Evolutionary conservation across 2,797 vertebrate genomes (phyloP), one percentile per base, ranked within the genome.

Genomic region (Enteromius viviparus): DNA sequence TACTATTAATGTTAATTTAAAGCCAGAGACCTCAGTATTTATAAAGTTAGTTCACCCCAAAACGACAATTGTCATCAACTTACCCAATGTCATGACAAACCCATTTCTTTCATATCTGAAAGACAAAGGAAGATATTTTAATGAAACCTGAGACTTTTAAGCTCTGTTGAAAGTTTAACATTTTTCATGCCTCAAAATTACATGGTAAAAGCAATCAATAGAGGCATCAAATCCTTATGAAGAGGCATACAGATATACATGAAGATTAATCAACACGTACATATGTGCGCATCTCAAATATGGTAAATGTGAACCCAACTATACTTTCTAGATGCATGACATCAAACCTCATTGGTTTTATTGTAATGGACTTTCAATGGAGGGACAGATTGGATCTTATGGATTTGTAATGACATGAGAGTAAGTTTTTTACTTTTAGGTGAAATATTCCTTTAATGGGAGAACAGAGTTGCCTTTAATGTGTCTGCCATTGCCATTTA

Each of bases 1-100:
- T 72, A 68, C 64, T 68, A 66, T 53, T 53, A 71, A 10, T 45
- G 10, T 47, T 47, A 3, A 34, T 4, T 32, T 62, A n/a, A 45
- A 42, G 79, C 66, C 19, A 21, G 37, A 80, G 60, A 81, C 69
- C 45, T 74, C 74, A 60, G 53, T 42, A 76, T 37, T 26, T 70
- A 47, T 45, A 45, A n/a, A n/a, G 42, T 45, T 45, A 45, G 37
- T 45, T 40, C 34, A 45, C 6, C 40, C 74, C 23, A 60, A 58
- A 76, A 76, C 17, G 1, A 26, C 4, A 34, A 34, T 51, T 74
- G 51, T 55, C 11, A 9, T 37, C 6, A 55, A 15, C 7, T 47
- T 14, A 15, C 47, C 70, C 17, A 4, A 60, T 26, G 62, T 64
- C 29, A 32, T 32, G 6, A 32, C 29, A 64, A 8, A 64, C 29